Conservation (phyloP, 1,140 invertebrate genomes). For the Chironomus tepperi region DNA sequence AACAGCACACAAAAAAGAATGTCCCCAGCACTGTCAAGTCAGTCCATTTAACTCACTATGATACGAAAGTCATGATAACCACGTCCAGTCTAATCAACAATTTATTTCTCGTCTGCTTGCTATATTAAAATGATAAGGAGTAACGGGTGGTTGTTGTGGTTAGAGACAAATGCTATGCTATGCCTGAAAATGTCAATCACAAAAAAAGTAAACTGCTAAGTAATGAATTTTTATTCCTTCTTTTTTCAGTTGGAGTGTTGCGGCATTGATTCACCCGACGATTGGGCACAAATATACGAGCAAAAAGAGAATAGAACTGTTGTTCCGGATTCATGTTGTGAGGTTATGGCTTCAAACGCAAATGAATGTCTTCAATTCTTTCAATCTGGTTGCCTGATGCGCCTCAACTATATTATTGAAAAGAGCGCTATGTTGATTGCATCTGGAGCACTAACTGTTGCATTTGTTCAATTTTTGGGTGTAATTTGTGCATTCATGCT, state of each 20-base stretch:
- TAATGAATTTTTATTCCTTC: no score
- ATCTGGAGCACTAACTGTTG: slow-evolving; percentile 70
- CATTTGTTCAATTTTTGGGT: slow-evolving; percentile 74
- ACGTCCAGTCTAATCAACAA: no score
- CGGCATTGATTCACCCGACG: slow-evolving; percentile 50
- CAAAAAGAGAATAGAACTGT: slow-evolving; percentile 37
- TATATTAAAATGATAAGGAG: no score
- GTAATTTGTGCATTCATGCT: slow-evolving; percentile 79
- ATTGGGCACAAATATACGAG: slow-evolving; percentile 49
- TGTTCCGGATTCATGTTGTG: slow-evolving; percentile 50
- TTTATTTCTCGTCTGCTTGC: no score
- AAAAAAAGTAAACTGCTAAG: no score
- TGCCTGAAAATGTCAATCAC: no score
- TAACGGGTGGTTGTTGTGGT: no score
- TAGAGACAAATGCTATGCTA: no score
- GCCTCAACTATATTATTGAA: slow-evolving; percentile 56
- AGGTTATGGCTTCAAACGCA: slow-evolving; percentile 30
- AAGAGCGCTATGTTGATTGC: slow-evolving; percentile 65
- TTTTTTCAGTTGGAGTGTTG: slow-evolving; percentile 61
- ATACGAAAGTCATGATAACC: no score
- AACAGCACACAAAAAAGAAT: no score
- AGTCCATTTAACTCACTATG: no score
- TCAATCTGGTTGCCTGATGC: slow-evolving; percentile 54
- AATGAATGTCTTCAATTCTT: slow-evolving; percentile 41
- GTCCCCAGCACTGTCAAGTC: no score